Percentiles rank a stretch among this genome's conserved stretches.
Evolutionary conservation across 2,888 invertebrate species (phyloP).

Genomic region (Calephelis perditalis): DNA sequence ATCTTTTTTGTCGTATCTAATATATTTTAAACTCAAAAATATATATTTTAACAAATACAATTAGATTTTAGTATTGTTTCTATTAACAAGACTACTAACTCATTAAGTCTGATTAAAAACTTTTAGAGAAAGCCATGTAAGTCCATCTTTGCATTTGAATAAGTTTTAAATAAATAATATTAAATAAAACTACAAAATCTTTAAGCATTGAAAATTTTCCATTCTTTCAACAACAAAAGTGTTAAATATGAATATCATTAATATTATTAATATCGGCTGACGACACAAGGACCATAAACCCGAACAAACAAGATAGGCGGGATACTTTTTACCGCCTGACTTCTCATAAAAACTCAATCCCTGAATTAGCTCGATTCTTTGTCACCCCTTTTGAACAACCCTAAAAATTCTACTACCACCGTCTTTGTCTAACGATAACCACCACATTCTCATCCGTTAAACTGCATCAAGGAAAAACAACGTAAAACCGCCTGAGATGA

Average conservation of each 20-base stretch:
- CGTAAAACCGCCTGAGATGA: conserved; percentile 74
- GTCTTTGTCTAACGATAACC: conserved; percentile 78
- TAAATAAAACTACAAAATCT: too few species aligned
- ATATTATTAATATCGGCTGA: conserved; percentile 71
- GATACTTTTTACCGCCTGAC: conserved; percentile 75
- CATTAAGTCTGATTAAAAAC: too few species aligned
- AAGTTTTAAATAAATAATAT: too few species aligned
- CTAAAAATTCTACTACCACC: conserved; percentile 74
- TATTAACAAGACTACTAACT: too few species aligned
- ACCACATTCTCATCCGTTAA: conserved; percentile 77
- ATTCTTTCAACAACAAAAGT: conserved; percentile 37
- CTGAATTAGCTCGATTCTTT: conserved; percentile 77
- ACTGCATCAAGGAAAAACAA: conserved; percentile 78
- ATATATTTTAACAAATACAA: too few species aligned
- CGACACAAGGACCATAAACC: conserved; percentile 67
- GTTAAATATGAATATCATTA: conserved; percentile 67
- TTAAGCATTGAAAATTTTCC: too few species aligned
- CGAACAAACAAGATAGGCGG: conserved; percentile 77
- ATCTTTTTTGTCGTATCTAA: too few species aligned
- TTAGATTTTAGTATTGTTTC: too few species aligned
- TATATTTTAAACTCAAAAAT: too few species aligned
- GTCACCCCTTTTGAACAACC: conserved; percentile 77
- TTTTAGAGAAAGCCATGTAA: too few species aligned
- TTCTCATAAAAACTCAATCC: conserved; percentile 74
- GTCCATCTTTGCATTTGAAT: too few species aligned